Evolutionary conservation across 2,888 invertebrate species (phyloP).

Genomic region (Scelioninae gen. 2): DNA sequence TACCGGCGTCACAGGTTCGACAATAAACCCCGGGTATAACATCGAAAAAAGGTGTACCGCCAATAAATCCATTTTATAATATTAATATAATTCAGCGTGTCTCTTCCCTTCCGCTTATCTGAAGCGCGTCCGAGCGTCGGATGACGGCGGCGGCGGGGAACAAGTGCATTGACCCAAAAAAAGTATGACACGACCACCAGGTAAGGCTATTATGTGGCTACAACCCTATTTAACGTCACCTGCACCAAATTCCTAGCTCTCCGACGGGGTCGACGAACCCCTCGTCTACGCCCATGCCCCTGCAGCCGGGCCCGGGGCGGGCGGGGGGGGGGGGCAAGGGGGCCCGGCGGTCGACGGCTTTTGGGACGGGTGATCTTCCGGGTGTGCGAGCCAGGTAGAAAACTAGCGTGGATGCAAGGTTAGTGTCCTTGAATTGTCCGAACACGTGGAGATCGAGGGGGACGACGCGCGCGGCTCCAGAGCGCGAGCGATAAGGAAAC

Average conservation of each 20-base stretch:
- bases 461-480: neutral
- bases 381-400: slow-evolving; percentile 59
- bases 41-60: slow-evolving; percentile 30
- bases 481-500: slow-evolving; percentile 6
- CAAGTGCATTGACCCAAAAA: slow-evolving; percentile 60
- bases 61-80: slow-evolving; percentile 51
- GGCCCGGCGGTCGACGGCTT: slow-evolving; percentile 26
- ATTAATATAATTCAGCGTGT: slow-evolving; percentile 45
- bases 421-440: slow-evolving; percentile 62
- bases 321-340: slow-evolving; percentile 11
- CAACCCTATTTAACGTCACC: slow-evolving; percentile 70
- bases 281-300: slow-evolving; percentile 62
- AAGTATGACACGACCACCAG: slow-evolving; percentile 55
- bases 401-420: slow-evolving; percentile 57
- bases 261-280: slow-evolving; percentile 68
- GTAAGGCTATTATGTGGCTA: slow-evolving; percentile 57
- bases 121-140: slow-evolving; percentile 24
- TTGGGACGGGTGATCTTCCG: slow-evolving; percentile 52
- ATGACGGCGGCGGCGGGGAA: slow-evolving; percentile 29
- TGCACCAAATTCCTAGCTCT: slow-evolving; percentile 75
- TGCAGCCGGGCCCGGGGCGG: slow-evolving; percentile 57
- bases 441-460: slow-evolving; percentile 60
- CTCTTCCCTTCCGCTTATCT: slow-evolving; percentile 41
- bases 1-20: slow-evolving; percentile 16
- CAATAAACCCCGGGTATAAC: slow-evolving; percentile 26